phyloP scores from a whole-genome alignment of 2,888 invertebrate species.

The Pristionchus maxplancki region DNA sequence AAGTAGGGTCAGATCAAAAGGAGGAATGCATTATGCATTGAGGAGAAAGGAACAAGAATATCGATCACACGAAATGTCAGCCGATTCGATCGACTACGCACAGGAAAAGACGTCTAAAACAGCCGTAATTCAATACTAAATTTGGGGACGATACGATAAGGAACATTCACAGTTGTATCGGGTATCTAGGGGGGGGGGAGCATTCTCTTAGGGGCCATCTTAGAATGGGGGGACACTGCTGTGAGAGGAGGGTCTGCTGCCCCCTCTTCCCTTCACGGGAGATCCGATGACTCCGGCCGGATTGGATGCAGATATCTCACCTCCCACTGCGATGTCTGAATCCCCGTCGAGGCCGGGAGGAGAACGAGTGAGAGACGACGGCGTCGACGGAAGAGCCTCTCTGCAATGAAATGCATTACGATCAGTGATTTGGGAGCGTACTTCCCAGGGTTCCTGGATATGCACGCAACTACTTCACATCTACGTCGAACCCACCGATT shows the following conservation, averaged over 20 bases:
- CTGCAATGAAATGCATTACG: neutral
- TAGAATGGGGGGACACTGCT: constrained; percentile 6
- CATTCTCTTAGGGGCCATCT: neutral
- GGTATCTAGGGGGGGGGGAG: neutral
- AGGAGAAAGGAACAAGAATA: neutral
- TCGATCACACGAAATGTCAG: neutral
- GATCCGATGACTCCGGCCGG: constrained; percentile 41
- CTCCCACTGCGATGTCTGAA: neutral
- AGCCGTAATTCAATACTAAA: neutral
- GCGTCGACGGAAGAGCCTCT: constrained; percentile 2
- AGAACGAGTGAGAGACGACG: constrained; percentile 30
- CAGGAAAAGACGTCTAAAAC: constrained; percentile 27
- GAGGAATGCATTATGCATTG: neutral
- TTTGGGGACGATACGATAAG: neutral
- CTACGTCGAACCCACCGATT: neutral
- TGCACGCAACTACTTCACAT: too few relatives aligned
- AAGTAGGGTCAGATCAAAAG: neutral
- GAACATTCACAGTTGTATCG: neutral
- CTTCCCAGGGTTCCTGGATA: too few relatives aligned
- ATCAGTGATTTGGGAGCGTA: too few relatives aligned
- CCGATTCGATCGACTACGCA: neutral
- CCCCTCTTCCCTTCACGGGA: constrained; percentile 46
- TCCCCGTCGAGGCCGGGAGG: constrained; percentile 1
- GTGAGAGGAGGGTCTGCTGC: constrained; percentile 6
- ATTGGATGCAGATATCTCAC: neutral